Evolutionary conservation across 2,888 invertebrate species (phyloP).

Genomic region (Ichneumoninae sp.): DNA sequence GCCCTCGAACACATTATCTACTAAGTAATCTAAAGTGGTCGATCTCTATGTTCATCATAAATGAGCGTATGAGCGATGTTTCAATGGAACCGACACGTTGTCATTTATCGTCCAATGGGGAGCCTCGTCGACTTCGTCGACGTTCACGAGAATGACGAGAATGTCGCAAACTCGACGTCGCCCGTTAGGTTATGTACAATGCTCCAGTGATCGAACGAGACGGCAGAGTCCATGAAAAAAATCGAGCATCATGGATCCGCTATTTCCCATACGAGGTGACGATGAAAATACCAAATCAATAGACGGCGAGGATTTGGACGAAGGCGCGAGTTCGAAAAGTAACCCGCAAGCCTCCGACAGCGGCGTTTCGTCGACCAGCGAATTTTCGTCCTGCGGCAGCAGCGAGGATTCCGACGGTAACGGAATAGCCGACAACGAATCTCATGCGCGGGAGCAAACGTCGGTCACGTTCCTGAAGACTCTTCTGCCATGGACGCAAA

Average conservation of each 20-base stretch:
- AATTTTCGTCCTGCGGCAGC: conserved; percentile 88
- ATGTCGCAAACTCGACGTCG: not conserved
- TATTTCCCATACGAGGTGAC: not conserved
- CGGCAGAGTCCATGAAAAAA: not conserved
- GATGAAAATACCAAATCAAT: not conserved
- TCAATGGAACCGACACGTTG: not conserved
- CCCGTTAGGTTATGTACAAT: not conserved
- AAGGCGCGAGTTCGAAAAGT: conserved; percentile 72
- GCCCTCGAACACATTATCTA: not conserved
- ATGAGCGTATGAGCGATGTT: not conserved
- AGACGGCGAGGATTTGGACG: conserved; percentile 18
- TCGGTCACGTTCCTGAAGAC: conserved; percentile 12
- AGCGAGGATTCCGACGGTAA: conserved; percentile 81
- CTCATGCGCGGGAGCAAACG: conserved; percentile 53
- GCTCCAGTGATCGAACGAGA: no score
- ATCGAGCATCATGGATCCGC: not conserved
- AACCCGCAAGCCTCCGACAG: conserved; percentile 84
- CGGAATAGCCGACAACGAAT: conserved; percentile 84
- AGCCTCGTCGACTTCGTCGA: not conserved
- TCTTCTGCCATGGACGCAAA: conserved; percentile 50
- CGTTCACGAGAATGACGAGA: not conserved
- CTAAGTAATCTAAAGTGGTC: not conserved
- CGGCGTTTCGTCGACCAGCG: conserved; percentile 90
- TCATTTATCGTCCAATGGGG: not conserved
- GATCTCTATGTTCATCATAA: not conserved